phyloP scores from a whole-genome alignment of 2,888 invertebrate genomes.

The Andrena praecox region DNA sequence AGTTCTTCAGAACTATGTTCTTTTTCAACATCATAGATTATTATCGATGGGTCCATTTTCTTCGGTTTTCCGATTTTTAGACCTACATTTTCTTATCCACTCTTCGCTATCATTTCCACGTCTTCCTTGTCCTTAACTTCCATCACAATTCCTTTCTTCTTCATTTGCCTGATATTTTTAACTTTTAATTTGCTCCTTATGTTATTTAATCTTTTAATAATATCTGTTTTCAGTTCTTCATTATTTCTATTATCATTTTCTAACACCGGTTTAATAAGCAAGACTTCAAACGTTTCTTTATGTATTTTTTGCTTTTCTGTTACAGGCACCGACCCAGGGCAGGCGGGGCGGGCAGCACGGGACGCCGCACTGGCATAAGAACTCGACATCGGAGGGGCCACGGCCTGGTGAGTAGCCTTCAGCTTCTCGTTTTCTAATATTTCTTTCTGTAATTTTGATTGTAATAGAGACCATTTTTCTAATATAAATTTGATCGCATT shows the following conservation, averaged over 20 bases:
- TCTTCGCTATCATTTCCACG: not conserved
- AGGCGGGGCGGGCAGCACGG: too few species aligned
- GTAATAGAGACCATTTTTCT: too few species aligned
- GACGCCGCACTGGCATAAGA: too few species aligned
- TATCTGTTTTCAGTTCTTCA: not conserved
- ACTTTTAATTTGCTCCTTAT: not conserved
- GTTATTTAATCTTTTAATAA: not conserved
- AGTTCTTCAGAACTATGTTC: not conserved
- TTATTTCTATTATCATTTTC: conserved; percentile 6
- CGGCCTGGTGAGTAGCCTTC: too few species aligned
- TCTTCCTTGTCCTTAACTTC: not conserved
- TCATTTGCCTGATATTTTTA: not conserved
- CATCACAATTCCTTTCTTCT: not conserved
- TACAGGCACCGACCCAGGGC: too few species aligned
- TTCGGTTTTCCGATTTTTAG: not conserved
- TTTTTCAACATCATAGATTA: conserved; percentile 16
- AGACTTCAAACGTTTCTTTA: not conserved
- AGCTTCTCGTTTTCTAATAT: too few species aligned
- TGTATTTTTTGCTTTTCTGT: not conserved
- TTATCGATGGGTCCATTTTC: conserved; percentile 8
- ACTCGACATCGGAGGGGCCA: too few species aligned
- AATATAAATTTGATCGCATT: too few species aligned
- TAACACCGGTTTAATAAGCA: not conserved
- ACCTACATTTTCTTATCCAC: not conserved
- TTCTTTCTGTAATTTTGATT: too few species aligned